These are phyloP conservation scores for Petrocephalus zakoni DNA, from an alignment of 2,113 vertebrate species.

Conservation along the genomic window DNA sequence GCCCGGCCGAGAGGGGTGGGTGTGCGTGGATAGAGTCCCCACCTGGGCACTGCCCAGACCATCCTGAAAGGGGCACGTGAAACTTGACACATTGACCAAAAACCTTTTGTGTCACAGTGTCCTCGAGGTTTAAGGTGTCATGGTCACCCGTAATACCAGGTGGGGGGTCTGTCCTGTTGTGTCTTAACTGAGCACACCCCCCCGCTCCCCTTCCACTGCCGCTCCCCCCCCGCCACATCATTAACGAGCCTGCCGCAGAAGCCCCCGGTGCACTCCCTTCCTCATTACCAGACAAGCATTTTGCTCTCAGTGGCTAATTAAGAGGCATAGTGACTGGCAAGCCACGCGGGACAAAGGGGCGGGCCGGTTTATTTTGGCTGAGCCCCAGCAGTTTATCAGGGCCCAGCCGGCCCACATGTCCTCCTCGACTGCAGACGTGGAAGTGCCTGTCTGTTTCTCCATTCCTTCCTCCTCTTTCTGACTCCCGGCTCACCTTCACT, in stretches of 20 bases:
- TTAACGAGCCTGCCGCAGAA: conserved; percentile 53
- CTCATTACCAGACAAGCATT: conserved; percentile 63
- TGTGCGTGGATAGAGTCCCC: background rate
- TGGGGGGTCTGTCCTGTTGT: background rate
- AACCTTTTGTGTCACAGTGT: background rate
- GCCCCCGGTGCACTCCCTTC: conserved; percentile 48
- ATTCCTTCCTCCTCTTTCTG: conserved; percentile 23
- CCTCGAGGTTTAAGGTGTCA: background rate
- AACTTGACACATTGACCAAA: background rate
- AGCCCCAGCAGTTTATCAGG: conserved; percentile 40
- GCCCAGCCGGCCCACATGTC: conserved; percentile 4
- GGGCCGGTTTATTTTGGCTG: conserved; percentile 37
- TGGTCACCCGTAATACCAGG: background rate
- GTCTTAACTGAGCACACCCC: background rate
- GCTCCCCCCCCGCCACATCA: background rate
- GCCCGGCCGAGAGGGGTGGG: background rate
- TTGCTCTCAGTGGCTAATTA: conserved; percentile 57
- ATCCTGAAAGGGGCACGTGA: background rate
- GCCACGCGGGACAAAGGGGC: conserved; percentile 7
- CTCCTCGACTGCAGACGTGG: background rate
- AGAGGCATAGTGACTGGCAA: conserved; percentile 29
- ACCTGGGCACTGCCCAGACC: background rate
- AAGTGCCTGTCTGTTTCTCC: background rate
- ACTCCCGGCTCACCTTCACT: background rate
- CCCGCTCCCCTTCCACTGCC: background rate